Evolutionary conservation across 2,888 invertebrate genomes (phyloP), one percentile per base, ranked within the genome.

Genomic region (Entomobrya proxima): DNA sequence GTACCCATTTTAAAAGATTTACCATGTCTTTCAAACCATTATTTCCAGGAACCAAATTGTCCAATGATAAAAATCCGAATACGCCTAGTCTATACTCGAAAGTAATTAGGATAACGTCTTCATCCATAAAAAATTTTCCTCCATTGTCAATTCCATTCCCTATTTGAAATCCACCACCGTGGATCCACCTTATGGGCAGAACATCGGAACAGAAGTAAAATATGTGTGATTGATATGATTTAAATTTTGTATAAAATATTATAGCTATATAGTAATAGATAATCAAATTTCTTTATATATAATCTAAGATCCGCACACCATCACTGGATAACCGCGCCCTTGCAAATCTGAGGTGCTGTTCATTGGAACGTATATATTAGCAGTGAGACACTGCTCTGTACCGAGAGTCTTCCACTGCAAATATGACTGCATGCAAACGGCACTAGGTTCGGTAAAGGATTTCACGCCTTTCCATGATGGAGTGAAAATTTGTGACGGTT

Each of bases 351-450:
- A 24, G 15, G 69, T 69, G 5, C 7, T 69, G 24, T 55, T 80
- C 52, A 80, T 69, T 24, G 79, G 75, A 1, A 84, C 72, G 35
- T 58, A 86, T 1, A 86, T 80, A 40, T 86, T 86, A 5, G 84
- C 15, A 18, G 35, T 75, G 13, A 84, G 67, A 47, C 86, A 86
- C 9, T 80, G 61, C 24, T 86, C 86, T 0, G 1, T 18, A 7
- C 75, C 87, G 9, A 2, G 15, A 11, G 1, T 11, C 0, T 1
- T 1, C 7, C 55, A 32, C 11, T 37, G 21, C 13, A 78, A 75
- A 11, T 32, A 37, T 0, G 11, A 15, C 55, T 80, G 79, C 3
- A 69, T 32, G 35, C 86, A 86, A 1, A 55, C 35, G 11, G 52
- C 24, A 35, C 86, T 80, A 2, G 55, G 58, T 18, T 37, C 40